Evolutionary conservation across 1,140 invertebrate species (phyloP), one percentile per base, ranked within the genome.

Genomic region (Aphelenchoides fujianensis): DNA sequence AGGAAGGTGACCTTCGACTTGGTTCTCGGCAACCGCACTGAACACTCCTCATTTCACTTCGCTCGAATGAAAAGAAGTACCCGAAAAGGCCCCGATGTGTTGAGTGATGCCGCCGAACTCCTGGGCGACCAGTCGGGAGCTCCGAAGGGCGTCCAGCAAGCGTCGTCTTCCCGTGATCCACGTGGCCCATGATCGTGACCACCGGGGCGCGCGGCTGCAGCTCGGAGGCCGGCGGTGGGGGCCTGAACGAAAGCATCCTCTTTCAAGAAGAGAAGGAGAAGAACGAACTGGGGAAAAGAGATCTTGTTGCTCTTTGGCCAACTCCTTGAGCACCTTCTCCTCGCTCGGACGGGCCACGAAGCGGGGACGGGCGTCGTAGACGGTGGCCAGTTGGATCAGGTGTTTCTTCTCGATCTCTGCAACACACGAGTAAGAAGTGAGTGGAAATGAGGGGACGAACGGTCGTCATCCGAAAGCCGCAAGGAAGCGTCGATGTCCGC

Each of bases 41-140:
- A 19, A 85, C 28, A 62, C 37, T n/a, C n/a, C n/a, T n/a, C n/a
- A n/a, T n/a, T n/a, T n/a, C n/a, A n/a, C n/a, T n/a, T n/a, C n/a
- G n/a, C n/a, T 5, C 36, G 12, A 41, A 66, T 74, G 53, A 72
- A 75, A 41, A 57, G 35, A 67, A 3, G 55, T 74, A 87, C 88
- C 92, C 83, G 91, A 91, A 87, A 99, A 99, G 36, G 97, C 97
- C 73, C 96, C 97, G 84, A 99, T 98, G 85, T 98, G 95, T 85
- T 99, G 97, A 0, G 97, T 99, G 53, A 99, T 99, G 19, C 97
- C 97, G n/a, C 97, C 97, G 87, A 95, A 96, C 88, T 99, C 97
- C 37, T 89, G 87, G 23, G 90, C 89, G 0, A 94, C 95, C 41
- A 98, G 90, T 70, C 90, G 89, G 0, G 93, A 90, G 66, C 94